Evolutionary conservation across 2,797 vertebrate species (phyloP).

Genomic region (Liparis tanakae): DNA sequence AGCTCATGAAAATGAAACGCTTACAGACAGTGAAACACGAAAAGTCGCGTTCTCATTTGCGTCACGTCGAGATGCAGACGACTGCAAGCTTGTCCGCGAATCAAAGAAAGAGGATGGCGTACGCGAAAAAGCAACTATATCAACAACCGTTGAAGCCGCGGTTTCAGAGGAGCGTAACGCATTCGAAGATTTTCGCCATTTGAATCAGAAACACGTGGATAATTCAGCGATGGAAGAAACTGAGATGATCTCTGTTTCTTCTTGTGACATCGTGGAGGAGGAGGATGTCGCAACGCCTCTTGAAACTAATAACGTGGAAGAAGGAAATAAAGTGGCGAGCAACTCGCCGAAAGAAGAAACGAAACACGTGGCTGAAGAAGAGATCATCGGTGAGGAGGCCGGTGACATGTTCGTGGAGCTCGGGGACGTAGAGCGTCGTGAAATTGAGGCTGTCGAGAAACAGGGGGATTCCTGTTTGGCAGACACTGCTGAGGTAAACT

Average conservation of each 20-base stretch:
- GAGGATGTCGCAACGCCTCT: constrained; percentile 9
- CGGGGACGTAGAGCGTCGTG: constrained; percentile 2
- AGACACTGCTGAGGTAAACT: constrained; percentile 35
- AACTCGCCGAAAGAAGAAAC: constrained; percentile 7
- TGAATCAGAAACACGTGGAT: neutral
- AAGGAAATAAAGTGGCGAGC: constrained; percentile 10
- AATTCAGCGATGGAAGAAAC: neutral
- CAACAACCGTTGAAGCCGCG: neutral
- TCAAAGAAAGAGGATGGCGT: neutral
- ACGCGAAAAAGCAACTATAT: neutral
- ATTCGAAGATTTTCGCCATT: neutral
- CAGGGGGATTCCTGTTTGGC: constrained; percentile 2
- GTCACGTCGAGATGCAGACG: constrained; percentile 9
- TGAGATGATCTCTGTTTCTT: neutral
- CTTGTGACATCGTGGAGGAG: constrained; percentile 19
- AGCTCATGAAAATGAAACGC: constrained; percentile 11
- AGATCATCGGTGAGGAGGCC: constrained; percentile 1
- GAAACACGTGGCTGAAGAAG: constrained; percentile 6
- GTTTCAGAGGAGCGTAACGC: constrained; percentile 11
- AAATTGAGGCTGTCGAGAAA: constrained; percentile 19
- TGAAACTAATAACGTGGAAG: constrained; percentile 29
- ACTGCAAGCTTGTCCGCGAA: neutral
- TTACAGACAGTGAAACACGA: constrained; percentile 10
- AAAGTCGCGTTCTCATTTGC: neutral
- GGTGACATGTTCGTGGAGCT: constrained; percentile 1